Percentiles rank a stretch among this genome's conserved stretches.
Evolutionary conservation across 2,888 invertebrate genomes (phyloP).

Genomic region (Ceramica pisi): DNA sequence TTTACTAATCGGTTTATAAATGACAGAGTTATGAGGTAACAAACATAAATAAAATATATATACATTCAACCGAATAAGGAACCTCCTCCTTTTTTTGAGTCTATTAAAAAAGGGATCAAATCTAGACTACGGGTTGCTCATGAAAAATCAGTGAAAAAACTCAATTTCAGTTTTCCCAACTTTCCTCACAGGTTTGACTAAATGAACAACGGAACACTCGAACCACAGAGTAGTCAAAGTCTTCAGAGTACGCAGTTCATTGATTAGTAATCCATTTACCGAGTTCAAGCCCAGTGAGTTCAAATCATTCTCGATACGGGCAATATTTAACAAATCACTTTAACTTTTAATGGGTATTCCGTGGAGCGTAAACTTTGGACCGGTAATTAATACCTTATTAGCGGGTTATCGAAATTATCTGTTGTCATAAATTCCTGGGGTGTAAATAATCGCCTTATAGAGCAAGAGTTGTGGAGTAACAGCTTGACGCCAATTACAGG

Average conservation of each 20-base stretch:
- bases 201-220: slow-evolving; percentile 18
- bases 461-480: slow-evolving; percentile 67
- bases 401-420: slow-evolving; percentile 58
- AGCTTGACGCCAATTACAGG: slow-evolving; percentile 74
- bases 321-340: slow-evolving; percentile 61
- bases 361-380: slow-evolving; percentile 54
- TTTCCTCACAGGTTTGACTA: too few relatives aligned
- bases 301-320: slow-evolving; percentile 45
- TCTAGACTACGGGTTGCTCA: too few relatives aligned
- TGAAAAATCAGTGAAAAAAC: too few relatives aligned
- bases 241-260: slow-evolving; percentile 19
- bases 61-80: too few relatives aligned
- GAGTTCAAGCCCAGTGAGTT: slow-evolving; percentile 37
- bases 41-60: too few relatives aligned
- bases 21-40: too few relatives aligned
- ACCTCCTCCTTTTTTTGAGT: too few relatives aligned
- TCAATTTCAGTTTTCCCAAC: too few relatives aligned
- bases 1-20: too few relatives aligned
- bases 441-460: slow-evolving; percentile 72
- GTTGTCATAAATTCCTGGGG: slow-evolving; percentile 68
- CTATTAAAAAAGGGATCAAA: too few relatives aligned
- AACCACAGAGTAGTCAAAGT: slow-evolving; percentile 27
- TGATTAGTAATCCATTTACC: slow-evolving; percentile 35
- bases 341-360: slow-evolving; percentile 58
- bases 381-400: slow-evolving; percentile 68